These are phyloP conservation scores for Sinella curviseta DNA, from an alignment of 1,140 invertebrate genomes.

Conservation along the genomic window DNA sequence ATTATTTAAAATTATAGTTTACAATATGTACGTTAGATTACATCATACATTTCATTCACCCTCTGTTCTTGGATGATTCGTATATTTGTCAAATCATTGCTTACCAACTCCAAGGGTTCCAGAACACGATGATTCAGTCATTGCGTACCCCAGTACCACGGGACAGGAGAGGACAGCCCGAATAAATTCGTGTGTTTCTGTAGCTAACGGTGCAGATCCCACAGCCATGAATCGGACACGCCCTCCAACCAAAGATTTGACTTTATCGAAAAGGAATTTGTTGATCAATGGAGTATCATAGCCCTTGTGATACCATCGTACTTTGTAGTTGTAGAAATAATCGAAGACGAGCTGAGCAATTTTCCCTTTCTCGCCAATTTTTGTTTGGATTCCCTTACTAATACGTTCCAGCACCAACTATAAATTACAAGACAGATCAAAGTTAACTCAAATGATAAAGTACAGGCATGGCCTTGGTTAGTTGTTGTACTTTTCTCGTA, in stretches of 20 bases:
- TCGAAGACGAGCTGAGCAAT: conserved; percentile 80
- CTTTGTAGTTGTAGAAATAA: conserved; percentile 89
- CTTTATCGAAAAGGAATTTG: conserved; percentile 74
- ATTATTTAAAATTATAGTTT: conserved; percentile 47
- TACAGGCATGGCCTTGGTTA: background rate
- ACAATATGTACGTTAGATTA: too few species aligned
- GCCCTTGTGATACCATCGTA: conserved; percentile 76
- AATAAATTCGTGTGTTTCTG: conserved; percentile 92
- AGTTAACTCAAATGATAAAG: too few species aligned
- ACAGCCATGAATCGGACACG: conserved; percentile 79
- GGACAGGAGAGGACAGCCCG: conserved; percentile 88
- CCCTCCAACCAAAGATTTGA: conserved; percentile 81
- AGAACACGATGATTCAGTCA: conserved; percentile 93
- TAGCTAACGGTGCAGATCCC: conserved; percentile 92
- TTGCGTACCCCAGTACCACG: conserved; percentile 91
- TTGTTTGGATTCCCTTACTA: conserved; percentile 90
- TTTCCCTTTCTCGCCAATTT: conserved; percentile 74
- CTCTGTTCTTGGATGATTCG: too few species aligned
- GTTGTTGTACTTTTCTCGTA: background rate
- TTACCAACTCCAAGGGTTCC: conserved; percentile 83
- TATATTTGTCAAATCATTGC: conserved; percentile 50
- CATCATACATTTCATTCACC: too few species aligned
- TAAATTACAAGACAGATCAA: too few species aligned
- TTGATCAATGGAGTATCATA: conserved; percentile 82
- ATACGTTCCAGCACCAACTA: conserved; percentile 92